Percentiles rank a stretch among this genome's conserved stretches.
Conservation (phyloP, 2,888 invertebrate genomes). For the Drosophila macrospina region DNA sequence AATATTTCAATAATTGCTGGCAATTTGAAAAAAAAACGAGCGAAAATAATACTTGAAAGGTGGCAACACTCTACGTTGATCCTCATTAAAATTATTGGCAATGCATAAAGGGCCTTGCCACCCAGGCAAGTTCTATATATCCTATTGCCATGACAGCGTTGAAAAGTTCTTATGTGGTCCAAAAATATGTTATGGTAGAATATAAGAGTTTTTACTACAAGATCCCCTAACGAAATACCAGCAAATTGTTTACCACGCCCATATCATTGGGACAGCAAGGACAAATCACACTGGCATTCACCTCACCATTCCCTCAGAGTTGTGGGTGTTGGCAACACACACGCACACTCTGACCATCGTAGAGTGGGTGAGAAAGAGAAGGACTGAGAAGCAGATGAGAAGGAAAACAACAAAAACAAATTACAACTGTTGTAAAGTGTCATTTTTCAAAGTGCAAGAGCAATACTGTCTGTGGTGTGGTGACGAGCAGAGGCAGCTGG, state of each 20-base stretch:
- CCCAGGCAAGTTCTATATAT: neutral
- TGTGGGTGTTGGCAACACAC: conserved; percentile 29
- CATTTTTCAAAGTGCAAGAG: conserved; percentile 73
- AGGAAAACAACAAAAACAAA: conserved; percentile 62
- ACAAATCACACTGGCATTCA: conserved; percentile 71
- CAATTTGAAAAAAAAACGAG: neutral
- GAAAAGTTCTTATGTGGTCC: neutral
- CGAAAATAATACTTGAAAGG: neutral
- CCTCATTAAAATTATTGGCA: neutral
- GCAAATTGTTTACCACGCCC: conserved; percentile 50
- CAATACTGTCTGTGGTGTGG: conserved; percentile 12
- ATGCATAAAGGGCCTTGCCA: too few species aligned
- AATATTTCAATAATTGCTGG: neutral
- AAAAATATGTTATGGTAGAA: conserved; percentile 2
- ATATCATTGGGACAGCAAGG: conserved; percentile 51
- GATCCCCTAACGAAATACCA: conserved; percentile 13
- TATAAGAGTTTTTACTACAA: conserved; percentile 3
- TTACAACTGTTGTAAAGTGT: conserved; percentile 82
- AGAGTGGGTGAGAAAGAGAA: conserved; percentile 7
- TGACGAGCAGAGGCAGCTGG: neutral
- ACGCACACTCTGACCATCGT: conserved; percentile 23
- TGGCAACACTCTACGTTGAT: neutral
- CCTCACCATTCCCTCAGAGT: conserved; percentile 54
- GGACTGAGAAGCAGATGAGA: neutral
- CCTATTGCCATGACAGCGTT: too few species aligned